Evolutionary conservation across 2,888 invertebrate species (phyloP).

Genomic region (Hydrotaea diabolus): DNA sequence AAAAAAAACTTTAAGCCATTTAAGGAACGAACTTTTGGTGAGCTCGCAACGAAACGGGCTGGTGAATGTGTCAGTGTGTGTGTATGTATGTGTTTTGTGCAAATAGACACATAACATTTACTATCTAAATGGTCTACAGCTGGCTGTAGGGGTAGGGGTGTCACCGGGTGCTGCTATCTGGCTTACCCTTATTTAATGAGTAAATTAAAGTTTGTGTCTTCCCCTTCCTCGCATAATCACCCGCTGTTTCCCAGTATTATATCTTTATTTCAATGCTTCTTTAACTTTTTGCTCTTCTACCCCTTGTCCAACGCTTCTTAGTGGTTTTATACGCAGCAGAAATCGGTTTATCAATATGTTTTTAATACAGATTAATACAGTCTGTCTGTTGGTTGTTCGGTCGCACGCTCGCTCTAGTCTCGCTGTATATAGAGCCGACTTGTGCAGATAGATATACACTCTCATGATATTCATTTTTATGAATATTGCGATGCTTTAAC

Average conservation of each 20-base stretch:
- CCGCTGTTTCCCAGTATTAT: neutral
- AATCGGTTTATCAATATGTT: constrained; percentile 23
- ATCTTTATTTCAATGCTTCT: neutral
- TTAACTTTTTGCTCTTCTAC: neutral
- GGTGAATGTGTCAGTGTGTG: neutral
- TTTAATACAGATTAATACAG: constrained; percentile 38
- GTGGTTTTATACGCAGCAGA: neutral
- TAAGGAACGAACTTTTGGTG: neutral
- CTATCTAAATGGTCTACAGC: constrained; percentile 10
- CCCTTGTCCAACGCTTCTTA: too few species aligned
- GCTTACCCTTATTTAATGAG: constrained; percentile 33
- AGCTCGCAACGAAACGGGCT: neutral
- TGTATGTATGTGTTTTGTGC: constrained; percentile 3
- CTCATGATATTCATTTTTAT: constrained; percentile 22
- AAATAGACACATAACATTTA: constrained; percentile 28
- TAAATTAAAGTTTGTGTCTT: constrained; percentile 6
- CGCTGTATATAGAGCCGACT: neutral
- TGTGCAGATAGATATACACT: too few species aligned
- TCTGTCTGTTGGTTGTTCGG: neutral
- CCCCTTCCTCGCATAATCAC: neutral
- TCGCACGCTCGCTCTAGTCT: neutral
- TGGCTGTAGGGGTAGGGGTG: neutral
- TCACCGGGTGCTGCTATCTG: neutral
- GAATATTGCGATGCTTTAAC: constrained; percentile 23
- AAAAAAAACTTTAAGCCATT: constrained; percentile 26